Conservation (phyloP, 1,140 invertebrate species). For the Brachionus manjavacas region DNA sequence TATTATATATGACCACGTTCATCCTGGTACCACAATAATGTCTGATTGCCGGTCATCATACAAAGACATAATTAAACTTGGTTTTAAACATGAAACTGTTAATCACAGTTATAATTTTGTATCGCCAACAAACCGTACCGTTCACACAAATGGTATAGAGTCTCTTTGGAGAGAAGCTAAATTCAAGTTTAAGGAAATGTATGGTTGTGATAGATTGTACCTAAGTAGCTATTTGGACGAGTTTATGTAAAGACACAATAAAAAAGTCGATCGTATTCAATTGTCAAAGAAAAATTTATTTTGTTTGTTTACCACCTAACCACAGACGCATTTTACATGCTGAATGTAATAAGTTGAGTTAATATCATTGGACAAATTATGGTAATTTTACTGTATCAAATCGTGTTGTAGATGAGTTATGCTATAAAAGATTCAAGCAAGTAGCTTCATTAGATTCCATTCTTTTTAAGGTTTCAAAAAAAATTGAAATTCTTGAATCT, state of each 20-base stretch:
- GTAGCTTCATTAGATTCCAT: neutral
- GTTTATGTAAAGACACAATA: neutral
- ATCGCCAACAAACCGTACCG: neutral
- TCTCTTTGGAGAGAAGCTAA: neutral
- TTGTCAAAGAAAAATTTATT: too few relatives aligned
- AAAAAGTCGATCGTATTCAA: too few relatives aligned
- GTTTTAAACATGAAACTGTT: neutral
- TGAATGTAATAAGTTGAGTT: too few relatives aligned
- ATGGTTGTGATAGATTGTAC: neutral
- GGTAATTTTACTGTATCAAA: too few relatives aligned
- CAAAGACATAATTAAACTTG: neutral
- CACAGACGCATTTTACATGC: too few relatives aligned
- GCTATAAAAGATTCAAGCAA: too few relatives aligned
- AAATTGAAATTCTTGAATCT: too few relatives aligned
- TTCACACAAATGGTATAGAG: too few relatives aligned
- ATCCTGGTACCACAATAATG: neutral
- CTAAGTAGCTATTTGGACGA: neutral
- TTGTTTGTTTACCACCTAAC: too few relatives aligned
- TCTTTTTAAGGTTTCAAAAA: too few relatives aligned
- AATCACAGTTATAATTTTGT: neutral
- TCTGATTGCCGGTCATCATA: neutral
- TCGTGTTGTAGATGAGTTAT: too few relatives aligned
- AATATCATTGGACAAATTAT: too few relatives aligned
- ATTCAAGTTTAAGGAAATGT: neutral
- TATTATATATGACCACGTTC: neutral